phyloP scores from a whole-genome alignment of 2,113 vertebrate genomes.

The Gambusia holbrooki region DNA sequence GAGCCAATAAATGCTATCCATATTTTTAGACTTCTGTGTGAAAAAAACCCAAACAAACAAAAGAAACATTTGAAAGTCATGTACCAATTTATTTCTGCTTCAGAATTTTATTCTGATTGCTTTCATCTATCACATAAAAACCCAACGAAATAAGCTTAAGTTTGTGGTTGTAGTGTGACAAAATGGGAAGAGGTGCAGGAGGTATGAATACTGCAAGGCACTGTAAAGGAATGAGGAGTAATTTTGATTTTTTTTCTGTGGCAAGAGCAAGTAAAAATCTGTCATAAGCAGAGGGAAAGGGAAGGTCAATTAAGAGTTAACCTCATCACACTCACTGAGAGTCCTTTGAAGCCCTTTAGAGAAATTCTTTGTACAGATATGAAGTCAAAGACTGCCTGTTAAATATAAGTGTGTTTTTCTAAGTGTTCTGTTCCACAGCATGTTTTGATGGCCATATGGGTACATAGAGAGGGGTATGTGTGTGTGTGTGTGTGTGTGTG shows the following conservation, averaged over 20 bases:
- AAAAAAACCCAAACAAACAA: too few species aligned
- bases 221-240: background rate
- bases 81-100: background rate
- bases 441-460: slow-evolving; percentile 57
- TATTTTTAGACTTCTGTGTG: background rate
- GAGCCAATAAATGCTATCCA: background rate
- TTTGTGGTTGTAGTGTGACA: background rate
- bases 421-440: slow-evolving; percentile 23
- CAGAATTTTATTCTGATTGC: background rate
- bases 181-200: background rate
- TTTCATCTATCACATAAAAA: background rate
- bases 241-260: background rate
- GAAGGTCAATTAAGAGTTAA: background rate
- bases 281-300: background rate
- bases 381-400: slow-evolving; percentile 9
- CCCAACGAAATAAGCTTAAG: background rate
- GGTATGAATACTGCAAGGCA: background rate
- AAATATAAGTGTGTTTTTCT: slow-evolving; percentile 17
- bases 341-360: background rate
- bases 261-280: background rate
- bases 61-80: background rate
- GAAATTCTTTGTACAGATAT: slow-evolving; percentile 17
- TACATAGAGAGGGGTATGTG: background rate
- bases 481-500: slow-evolving; percentile 3
- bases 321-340: background rate